Conservation (phyloP, 2,113 vertebrate genomes). For the Grus americana region DNA sequence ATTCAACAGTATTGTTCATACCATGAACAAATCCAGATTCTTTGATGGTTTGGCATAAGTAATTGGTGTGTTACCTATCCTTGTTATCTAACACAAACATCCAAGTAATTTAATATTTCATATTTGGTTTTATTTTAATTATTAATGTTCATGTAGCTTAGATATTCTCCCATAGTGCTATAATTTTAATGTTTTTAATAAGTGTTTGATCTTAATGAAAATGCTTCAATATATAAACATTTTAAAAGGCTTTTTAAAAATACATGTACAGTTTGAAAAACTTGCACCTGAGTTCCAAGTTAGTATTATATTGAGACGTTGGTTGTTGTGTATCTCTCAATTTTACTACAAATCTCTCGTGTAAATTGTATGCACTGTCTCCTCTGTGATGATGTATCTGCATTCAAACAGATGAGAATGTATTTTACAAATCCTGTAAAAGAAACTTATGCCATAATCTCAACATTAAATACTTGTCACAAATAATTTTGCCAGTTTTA, state of each 20-base stretch:
- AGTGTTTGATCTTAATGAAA: slow-evolving; percentile 23
- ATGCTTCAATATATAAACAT: slow-evolving; percentile 40
- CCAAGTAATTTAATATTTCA: neutral
- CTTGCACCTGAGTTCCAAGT: neutral
- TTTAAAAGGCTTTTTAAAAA: slow-evolving; percentile 57
- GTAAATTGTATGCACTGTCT: slow-evolving; percentile 18
- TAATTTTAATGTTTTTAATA: slow-evolving; percentile 31
- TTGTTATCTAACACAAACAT: neutral
- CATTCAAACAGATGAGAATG: slow-evolving; percentile 35
- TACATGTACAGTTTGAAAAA: slow-evolving; percentile 44
- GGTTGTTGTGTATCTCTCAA: neutral
- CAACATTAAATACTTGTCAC: neutral
- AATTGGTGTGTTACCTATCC: neutral
- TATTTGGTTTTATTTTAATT: slow-evolving; percentile 22
- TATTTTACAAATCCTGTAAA: slow-evolving; percentile 24
- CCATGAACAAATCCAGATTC: neutral
- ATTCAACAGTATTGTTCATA: slow-evolving; percentile 3
- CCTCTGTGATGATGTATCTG: neutral
- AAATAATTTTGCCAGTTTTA: neutral
- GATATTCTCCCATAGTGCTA: slow-evolving; percentile 21
- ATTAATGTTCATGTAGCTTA: slow-evolving; percentile 8
- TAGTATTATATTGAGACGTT: neutral
- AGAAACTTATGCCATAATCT: neutral
- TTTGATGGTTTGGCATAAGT: neutral
- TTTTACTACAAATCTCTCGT: slow-evolving; percentile 8